Conservation (phyloP, 2,113 vertebrate genomes). For the Pelecanoides urinatrix region DNA sequence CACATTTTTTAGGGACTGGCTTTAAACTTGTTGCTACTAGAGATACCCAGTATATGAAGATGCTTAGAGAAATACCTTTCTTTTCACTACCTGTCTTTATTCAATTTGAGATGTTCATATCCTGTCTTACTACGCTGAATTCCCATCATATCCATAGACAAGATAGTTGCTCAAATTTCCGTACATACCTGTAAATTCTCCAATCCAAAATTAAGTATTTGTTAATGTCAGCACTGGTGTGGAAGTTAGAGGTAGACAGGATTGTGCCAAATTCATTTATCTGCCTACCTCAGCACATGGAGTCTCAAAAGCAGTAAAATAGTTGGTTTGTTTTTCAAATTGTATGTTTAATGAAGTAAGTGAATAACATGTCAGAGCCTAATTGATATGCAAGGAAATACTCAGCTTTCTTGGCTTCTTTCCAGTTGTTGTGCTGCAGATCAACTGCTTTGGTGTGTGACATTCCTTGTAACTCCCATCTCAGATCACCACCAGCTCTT, state of each 20-base stretch:
- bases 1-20: not conserved
- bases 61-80: not conserved
- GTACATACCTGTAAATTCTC: not conserved
- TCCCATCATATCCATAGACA: not conserved
- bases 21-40: not conserved
- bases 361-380: not conserved
- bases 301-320: not conserved
- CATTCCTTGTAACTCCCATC: not conserved
- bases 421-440: not conserved
- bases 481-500: not conserved
- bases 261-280: not conserved
- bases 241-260: not conserved
- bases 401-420: not conserved
- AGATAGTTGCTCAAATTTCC: not conserved
- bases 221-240: not conserved
- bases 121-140: not conserved
- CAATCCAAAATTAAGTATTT: not conserved
- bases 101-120: not conserved
- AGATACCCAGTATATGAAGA: not conserved
- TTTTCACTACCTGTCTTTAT: not conserved
- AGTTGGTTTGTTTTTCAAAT: not conserved
- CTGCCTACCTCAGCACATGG: not conserved
- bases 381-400: not conserved
- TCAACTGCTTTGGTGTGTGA: not conserved
- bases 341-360: not conserved